phyloP scores from a whole-genome alignment of 2,113 vertebrate genomes.

The Carollia perspicillata region DNA sequence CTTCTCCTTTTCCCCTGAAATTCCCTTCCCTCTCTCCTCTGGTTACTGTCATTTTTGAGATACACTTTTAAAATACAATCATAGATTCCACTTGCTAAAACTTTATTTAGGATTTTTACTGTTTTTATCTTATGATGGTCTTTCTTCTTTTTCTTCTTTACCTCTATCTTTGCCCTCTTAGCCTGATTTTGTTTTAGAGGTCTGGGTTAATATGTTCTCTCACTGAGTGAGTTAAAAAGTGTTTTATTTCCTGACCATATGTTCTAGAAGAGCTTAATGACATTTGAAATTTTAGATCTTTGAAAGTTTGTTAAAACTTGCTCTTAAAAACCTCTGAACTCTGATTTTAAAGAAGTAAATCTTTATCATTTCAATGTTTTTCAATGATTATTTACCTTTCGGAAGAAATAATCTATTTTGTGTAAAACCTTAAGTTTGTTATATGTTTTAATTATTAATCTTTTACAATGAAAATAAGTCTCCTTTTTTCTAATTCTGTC shows the following conservation, averaged over 20 bases:
- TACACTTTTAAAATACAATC: background rate
- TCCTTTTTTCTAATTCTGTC: background rate
- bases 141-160: background rate
- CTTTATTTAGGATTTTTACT: background rate
- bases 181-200: background rate
- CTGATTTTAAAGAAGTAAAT: background rate
- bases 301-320: background rate
- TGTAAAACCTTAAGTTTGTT: background rate
- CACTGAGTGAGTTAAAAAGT: background rate
- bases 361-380: background rate
- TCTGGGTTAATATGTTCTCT: background rate
- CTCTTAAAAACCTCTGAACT: background rate
- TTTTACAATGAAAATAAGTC: background rate
- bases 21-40: too few species aligned
- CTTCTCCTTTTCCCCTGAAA: too few species aligned
- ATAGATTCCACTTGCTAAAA: background rate
- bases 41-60: background rate
- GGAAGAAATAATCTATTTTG: background rate
- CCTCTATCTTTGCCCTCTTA: background rate
- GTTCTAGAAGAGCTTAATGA: background rate
- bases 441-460: background rate
- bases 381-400: background rate
- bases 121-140: background rate
- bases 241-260: background rate
- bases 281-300: background rate